phyloP scores from a whole-genome alignment of 2,797 vertebrate genomes.

The Chloroceryle amazona region DNA sequence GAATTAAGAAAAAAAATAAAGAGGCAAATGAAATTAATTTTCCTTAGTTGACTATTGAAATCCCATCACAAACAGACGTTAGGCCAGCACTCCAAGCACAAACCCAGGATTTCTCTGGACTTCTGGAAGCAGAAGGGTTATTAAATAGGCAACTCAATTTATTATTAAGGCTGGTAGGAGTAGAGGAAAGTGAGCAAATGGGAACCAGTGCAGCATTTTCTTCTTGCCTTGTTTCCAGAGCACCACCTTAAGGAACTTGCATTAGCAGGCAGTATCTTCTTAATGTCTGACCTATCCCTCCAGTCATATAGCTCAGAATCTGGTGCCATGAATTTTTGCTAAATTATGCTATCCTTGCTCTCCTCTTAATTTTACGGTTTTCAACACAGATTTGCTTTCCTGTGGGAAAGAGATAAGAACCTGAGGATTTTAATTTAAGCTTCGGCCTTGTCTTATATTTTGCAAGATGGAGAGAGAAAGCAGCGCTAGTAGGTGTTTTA shows the following conservation, averaged over 20 bases:
- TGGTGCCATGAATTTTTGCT: slow-evolving; percentile 88
- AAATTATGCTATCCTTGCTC: slow-evolving; percentile 92
- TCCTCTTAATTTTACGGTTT: slow-evolving; percentile 96
- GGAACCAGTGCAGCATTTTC: slow-evolving; percentile 33
- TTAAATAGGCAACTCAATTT: slow-evolving; percentile 18
- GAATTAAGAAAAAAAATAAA: background rate
- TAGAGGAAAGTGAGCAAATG: background rate
- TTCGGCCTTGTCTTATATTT: slow-evolving; percentile 87
- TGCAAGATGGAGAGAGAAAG: slow-evolving; percentile 82
- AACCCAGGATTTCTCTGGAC: background rate
- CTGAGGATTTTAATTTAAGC: slow-evolving; percentile 92
- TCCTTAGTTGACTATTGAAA: background rate
- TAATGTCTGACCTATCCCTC: slow-evolving; percentile 85
- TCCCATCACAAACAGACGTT: background rate
- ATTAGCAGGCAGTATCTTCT: slow-evolving; percentile 85
- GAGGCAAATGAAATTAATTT: slow-evolving; percentile 35
- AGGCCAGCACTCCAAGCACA: background rate
- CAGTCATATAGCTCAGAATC: slow-evolving; percentile 86
- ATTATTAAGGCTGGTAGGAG: background rate
- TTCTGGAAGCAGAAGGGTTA: slow-evolving; percentile 18
- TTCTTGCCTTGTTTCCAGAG: slow-evolving; percentile 73
- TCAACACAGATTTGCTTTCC: slow-evolving; percentile 96
- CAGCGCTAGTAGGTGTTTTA: slow-evolving; percentile 77
- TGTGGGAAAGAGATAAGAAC: slow-evolving; percentile 96
- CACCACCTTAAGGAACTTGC: slow-evolving; percentile 81